phyloP scores from a whole-genome alignment of 2,113 vertebrate species.

The Sus scrofa region DNA sequence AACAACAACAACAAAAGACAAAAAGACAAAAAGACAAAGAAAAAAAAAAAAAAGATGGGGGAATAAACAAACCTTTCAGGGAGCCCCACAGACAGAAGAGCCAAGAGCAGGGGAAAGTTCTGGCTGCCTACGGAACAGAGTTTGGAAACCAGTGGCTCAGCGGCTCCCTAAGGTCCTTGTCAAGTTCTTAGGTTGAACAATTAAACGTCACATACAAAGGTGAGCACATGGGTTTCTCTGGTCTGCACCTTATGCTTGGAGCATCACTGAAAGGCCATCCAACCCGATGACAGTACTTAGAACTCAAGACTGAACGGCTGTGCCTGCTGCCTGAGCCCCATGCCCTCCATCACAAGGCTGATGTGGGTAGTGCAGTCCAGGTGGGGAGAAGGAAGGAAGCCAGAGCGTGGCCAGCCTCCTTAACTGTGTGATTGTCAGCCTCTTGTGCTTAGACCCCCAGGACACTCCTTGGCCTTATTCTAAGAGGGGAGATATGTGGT shows the following conservation, averaged over 20 bases:
- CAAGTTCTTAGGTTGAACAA: no score
- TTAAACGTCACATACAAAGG: fast-evolving
- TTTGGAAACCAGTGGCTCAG: not conserved
- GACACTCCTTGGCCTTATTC: not conserved
- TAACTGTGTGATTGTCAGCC: not conserved
- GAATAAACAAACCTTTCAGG: not conserved
- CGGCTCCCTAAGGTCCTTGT: not conserved
- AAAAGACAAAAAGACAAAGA: no score
- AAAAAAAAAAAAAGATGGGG: not conserved
- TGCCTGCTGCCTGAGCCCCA: fast-evolving
- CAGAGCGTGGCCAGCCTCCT: not conserved
- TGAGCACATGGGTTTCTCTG: no score
- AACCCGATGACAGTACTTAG: not conserved
- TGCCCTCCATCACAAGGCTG: not conserved
- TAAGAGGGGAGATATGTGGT: not conserved
- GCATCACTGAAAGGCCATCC: not conserved
- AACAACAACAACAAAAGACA: no score
- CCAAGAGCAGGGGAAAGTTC: not conserved
- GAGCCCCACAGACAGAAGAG: not conserved
- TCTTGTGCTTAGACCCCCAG: not conserved
- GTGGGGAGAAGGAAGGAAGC: not conserved
- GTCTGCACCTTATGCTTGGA: not conserved
- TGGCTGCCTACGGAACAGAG: fast-evolving
- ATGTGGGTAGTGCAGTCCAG: not conserved
- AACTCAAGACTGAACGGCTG: not conserved